Percentiles rank a stretch among this genome's conserved stretches.
These are phyloP conservation scores for Rhogogaster chlorosoma DNA, from an alignment of 2,888 invertebrate genomes.

Conservation along the genomic window DNA sequence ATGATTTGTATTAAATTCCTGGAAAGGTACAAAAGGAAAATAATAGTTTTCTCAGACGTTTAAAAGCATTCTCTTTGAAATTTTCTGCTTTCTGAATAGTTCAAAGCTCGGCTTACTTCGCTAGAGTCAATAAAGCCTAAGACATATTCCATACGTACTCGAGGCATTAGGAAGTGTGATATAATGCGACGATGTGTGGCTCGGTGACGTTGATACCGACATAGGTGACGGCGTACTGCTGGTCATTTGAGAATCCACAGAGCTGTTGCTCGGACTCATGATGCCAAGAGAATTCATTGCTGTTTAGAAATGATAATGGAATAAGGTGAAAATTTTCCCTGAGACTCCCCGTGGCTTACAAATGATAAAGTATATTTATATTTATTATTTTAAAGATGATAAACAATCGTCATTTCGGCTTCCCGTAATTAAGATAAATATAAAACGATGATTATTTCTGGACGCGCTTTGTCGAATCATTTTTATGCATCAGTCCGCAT, in stretches of 20 bases:
- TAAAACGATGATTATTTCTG: not conserved
- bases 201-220: constrained; percentile 62
- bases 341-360: not conserved
- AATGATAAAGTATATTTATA: not conserved
- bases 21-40: no score
- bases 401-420: not conserved
- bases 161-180: constrained; percentile 62
- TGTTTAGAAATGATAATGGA: constrained; percentile 46
- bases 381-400: not conserved
- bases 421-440: not conserved
- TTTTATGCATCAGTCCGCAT: not conserved
- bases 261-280: constrained; percentile 60
- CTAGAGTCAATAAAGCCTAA: not conserved
- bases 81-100: not conserved
- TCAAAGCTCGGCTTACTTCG: not conserved
- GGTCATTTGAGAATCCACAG: constrained; percentile 60
- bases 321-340: not conserved
- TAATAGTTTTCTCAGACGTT: not conserved
- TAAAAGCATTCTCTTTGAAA: not conserved
- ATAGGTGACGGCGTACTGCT: constrained; percentile 62
- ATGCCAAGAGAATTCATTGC: constrained; percentile 52
- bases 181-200: constrained; percentile 55
- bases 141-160: not conserved
- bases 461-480: not conserved
- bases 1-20: no score